Conservation (phyloP, 2,888 invertebrate genomes). For the Melinaea marsaeus region DNA sequence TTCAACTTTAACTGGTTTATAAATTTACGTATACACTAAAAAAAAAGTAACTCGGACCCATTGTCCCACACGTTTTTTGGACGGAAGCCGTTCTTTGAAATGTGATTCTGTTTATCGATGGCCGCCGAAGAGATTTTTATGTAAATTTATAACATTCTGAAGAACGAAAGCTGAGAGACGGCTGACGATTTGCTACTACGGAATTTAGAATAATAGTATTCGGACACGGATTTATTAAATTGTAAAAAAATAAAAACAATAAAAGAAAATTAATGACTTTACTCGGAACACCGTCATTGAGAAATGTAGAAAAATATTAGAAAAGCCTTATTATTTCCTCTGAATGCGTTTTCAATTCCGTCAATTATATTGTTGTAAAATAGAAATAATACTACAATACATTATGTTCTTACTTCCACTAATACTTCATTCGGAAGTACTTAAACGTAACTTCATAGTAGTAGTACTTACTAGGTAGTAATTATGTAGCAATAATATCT, state of each 20-base stretch:
- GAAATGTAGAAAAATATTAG: conserved; percentile 19
- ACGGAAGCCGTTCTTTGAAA: conserved; percentile 49
- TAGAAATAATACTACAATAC: background rate
- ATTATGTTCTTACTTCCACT: too few species aligned
- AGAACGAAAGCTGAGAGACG: background rate
- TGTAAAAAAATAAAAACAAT: too few species aligned
- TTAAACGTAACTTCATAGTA: too few species aligned
- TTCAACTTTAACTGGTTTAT: conserved; percentile 28
- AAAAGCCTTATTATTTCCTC: conserved; percentile 11
- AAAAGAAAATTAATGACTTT: conserved; percentile 6
- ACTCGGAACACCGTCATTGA: conserved; percentile 21
- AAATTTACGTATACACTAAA: conserved; percentile 29
- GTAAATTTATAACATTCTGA: conserved; percentile 50
- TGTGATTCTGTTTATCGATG: conserved; percentile 53
- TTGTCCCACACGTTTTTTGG: conserved; percentile 29
- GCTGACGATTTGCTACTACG: conserved; percentile 25
- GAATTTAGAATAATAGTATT: conserved; percentile 2
- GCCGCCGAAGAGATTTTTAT: conserved; percentile 57
- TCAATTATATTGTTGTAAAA: background rate
- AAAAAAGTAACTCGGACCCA: conserved; percentile 14
- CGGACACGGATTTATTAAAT: too few species aligned
- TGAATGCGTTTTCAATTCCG: background rate
- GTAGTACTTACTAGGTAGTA: too few species aligned
- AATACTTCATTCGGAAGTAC: too few species aligned
- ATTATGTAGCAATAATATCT: background rate